phyloP scores from a whole-genome alignment of 2,888 invertebrate genomes.

The Crocallis elinguaria region DNA sequence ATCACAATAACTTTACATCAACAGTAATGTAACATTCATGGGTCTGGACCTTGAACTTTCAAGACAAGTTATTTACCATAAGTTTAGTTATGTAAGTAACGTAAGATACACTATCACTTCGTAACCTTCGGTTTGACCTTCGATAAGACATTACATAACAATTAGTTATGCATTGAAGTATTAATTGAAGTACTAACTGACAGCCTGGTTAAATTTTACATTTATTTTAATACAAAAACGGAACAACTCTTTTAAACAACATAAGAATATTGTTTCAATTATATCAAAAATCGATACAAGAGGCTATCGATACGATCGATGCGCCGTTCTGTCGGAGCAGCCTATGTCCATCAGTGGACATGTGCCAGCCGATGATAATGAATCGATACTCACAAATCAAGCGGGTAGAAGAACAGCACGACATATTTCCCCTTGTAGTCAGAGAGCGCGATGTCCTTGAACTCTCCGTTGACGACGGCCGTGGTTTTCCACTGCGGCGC shows the following conservation, averaged over 20 bases:
- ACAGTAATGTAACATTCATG: too few species aligned
- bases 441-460: constrained; percentile 90
- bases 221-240: too few species aligned
- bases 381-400: constrained; percentile 91
- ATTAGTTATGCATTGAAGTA: neutral
- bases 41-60: neutral
- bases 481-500: constrained; percentile 92
- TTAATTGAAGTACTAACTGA: too few species aligned
- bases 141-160: neutral
- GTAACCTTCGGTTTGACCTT: constrained; percentile 2
- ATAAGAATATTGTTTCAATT: too few species aligned
- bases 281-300: too few species aligned
- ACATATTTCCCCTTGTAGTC: constrained; percentile 95
- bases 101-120: neutral
- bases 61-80: neutral
- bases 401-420: constrained; percentile 95
- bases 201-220: too few species aligned
- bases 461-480: constrained; percentile 93
- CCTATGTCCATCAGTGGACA: too few species aligned
- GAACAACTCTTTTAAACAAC: too few species aligned
- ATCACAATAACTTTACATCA: too few species aligned
- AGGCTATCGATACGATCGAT: too few species aligned
- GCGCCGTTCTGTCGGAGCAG: too few species aligned
- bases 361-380: too few species aligned
- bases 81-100: neutral